Conservation (phyloP, 2,113 vertebrate genomes). For the Platysternon megacephalum region DNA sequence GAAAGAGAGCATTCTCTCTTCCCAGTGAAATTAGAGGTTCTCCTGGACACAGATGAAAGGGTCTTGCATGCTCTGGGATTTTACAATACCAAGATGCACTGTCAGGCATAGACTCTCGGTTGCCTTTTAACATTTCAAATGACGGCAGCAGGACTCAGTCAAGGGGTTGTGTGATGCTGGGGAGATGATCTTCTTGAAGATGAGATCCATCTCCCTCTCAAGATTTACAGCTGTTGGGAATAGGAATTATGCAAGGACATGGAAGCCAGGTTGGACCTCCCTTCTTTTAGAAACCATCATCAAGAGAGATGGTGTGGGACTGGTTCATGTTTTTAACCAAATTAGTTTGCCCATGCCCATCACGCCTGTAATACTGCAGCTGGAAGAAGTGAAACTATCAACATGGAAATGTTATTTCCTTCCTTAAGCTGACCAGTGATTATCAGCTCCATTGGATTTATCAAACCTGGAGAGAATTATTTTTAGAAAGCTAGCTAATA, state of each 20-base stretch:
- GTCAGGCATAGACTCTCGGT: background rate
- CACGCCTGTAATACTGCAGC: background rate
- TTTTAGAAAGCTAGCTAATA: background rate
- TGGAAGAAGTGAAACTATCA: background rate
- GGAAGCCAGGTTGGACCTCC: background rate
- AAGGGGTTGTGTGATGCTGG: background rate
- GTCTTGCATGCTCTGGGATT: fast-evolving
- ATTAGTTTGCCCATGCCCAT: background rate
- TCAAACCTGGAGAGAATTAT: background rate
- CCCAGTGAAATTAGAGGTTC: background rate
- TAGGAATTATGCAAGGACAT: too few relatives aligned
- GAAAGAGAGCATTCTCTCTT: background rate
- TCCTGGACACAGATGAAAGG: background rate
- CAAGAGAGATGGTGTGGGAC: background rate
- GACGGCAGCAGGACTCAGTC: background rate
- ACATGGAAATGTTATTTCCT: background rate
- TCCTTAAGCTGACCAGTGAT: background rate
- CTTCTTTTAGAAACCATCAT: background rate
- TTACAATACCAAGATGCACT: background rate
- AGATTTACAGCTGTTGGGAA: background rate
- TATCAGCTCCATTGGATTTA: background rate
- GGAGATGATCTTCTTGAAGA: background rate
- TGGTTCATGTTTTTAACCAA: background rate
- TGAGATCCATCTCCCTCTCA: background rate
- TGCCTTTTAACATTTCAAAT: background rate